Evolutionary conservation across 2,888 invertebrate species (phyloP), one percentile per base, ranked within the genome.

Genomic region (Drosophila maculinotata): DNA sequence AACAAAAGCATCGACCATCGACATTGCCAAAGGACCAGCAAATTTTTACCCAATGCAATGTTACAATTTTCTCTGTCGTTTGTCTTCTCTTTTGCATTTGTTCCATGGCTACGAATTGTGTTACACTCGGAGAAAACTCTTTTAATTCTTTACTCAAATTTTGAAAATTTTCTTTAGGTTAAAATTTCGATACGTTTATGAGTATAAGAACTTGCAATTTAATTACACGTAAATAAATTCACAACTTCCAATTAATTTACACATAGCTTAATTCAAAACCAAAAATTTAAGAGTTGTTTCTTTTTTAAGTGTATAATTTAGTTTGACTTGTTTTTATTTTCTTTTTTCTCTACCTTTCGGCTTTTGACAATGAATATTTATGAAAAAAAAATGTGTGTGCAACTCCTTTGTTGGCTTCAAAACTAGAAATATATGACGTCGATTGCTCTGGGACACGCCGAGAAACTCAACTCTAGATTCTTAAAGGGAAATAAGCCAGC

Each of bases 321-420:
- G n/a, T 12, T 9, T 33, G 35, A 2, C 15, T 31, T 48, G 49
- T 28, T 23, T 20, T 20, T 20, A 20, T 20, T 20, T 20, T 20
- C 20, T 20, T 2, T 20, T 20, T 20, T 12, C n/a, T 15, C 25
- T 5, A 36, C 5, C 38, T 51, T 48, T 48, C n/a, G 36, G 44
- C 20, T 66, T 54, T 42, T 33, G 38, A 41, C 56, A 59, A 73
- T 72, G 72, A 68, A 72, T 72, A 73, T 72, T 72, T 68, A 68
- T 68, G 59, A 59, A 52, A 52, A 31, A 42, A 10, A 20, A 20
- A 3, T 20, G 20, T 20, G 4, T 20, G 20, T 20, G 20, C 20
- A 20, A 20, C 20, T 20, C 20, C 20, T 20, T 20, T 20, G 20
- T 33, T 20, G 15, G 36, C 41, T 35, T 33, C 20, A 14, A 42